phyloP scores from a whole-genome alignment of 2,797 vertebrate species.

The Pseudocheirus occidentalis region DNA sequence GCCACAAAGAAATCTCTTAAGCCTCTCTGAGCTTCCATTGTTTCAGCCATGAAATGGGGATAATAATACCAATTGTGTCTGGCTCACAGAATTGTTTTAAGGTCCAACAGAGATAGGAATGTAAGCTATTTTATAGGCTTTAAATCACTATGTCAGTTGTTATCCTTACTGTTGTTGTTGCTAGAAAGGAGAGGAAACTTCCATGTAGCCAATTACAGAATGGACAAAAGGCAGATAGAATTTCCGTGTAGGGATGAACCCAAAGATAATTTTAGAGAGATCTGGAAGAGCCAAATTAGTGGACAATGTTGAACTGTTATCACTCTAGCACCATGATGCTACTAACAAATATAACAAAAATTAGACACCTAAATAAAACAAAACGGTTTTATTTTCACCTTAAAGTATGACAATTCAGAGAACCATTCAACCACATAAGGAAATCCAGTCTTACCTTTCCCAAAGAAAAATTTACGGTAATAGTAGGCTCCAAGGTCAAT shows the following conservation, averaged over 20 bases:
- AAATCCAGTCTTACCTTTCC: conserved; percentile 90
- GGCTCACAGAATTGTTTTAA: not conserved
- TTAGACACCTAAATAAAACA: not conserved
- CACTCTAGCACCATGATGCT: not conserved
- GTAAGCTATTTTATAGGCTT: not conserved
- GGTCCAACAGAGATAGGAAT: not conserved
- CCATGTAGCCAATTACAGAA: rapidly evolving
- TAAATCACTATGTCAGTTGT: not conserved
- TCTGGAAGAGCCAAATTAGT: not conserved
- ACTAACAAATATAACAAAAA: not conserved
- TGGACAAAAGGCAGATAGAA: not conserved
- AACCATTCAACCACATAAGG: not conserved
- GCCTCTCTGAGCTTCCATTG: not conserved
- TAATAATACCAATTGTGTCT: not conserved
- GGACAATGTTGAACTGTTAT: rapidly evolving
- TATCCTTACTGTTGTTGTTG: not conserved
- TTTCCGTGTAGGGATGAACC: not conserved
- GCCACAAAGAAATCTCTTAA: not conserved
- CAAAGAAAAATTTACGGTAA: conserved; percentile 98
- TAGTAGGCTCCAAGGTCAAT: conserved; percentile 98
- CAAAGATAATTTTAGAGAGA: rapidly evolving
- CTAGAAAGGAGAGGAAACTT: not conserved
- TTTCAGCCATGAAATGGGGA: not conserved
- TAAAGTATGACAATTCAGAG: rapidly evolving
- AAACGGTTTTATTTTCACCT: not conserved